Conservation (phyloP, 2,888 invertebrate genomes). For the Eristalis arbustorum region DNA sequence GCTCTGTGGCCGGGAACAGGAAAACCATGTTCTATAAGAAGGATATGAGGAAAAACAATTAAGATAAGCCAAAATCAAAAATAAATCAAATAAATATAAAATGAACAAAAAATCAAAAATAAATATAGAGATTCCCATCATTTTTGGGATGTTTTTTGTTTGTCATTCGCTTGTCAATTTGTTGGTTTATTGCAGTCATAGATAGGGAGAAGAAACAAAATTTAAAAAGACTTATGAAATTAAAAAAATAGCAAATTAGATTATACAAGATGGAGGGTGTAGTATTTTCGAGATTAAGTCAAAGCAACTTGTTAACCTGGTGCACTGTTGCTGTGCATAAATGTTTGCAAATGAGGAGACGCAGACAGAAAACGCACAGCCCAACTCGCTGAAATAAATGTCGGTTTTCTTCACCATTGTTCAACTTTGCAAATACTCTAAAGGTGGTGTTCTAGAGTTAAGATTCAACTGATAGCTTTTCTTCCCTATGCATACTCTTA, state of each 20-base stretch:
- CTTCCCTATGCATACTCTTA: too few species aligned
- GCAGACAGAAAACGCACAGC: too few species aligned
- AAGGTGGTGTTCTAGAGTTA: too few species aligned
- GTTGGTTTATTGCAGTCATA: slow-evolving; percentile 6
- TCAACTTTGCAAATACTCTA: too few species aligned
- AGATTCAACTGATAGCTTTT: too few species aligned
- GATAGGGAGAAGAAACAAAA: slow-evolving; percentile 9
- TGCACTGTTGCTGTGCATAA: too few species aligned
- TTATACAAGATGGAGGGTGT: slow-evolving; percentile 24
- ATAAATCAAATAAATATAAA: slow-evolving; percentile 18
- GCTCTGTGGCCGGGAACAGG: slow-evolving; percentile 78
- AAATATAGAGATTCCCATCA: slow-evolving; percentile 20
- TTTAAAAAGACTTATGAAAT: slow-evolving; percentile 35
- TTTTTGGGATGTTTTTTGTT: not conserved
- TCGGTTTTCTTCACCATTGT: too few species aligned
- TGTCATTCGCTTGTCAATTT: too few species aligned
- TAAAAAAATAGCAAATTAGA: slow-evolving; percentile 48
- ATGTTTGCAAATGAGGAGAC: too few species aligned
- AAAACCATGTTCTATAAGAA: slow-evolving; percentile 79
- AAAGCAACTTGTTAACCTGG: not conserved
- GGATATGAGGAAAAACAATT: slow-evolving; percentile 73
- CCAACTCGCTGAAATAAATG: too few species aligned
- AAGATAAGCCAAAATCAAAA: slow-evolving; percentile 71
- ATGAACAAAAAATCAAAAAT: not conserved
- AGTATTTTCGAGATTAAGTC: not conserved